A percentile compares a stretch with the other conserved stretches of the same genome.
These are phyloP conservation scores for Melanotaenia duboulayi DNA, from an alignment of 2,113 vertebrate genomes.

Conservation along the genomic window DNA sequence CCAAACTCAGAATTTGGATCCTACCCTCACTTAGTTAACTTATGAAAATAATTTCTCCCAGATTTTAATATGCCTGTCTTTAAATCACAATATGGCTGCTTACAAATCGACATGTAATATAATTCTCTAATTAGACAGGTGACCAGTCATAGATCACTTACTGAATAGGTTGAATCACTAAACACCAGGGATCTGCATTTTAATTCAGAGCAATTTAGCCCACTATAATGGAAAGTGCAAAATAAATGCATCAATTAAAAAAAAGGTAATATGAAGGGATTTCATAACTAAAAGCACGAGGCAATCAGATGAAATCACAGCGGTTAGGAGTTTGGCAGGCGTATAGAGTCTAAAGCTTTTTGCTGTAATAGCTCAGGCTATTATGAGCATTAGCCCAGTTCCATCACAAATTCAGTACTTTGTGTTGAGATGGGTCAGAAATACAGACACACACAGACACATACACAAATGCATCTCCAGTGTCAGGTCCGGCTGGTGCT, in stretches of 20 bases:
- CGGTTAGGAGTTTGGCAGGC: slow-evolving; percentile 69
- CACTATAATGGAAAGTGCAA: slow-evolving; percentile 60
- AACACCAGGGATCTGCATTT: slow-evolving; percentile 57
- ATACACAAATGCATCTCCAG: slow-evolving; percentile 40
- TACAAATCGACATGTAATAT: slow-evolving; percentile 29
- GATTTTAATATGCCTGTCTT: slow-evolving; percentile 25
- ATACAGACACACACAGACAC: slow-evolving; percentile 49
- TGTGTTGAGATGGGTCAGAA: slow-evolving; percentile 59
- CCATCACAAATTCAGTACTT: slow-evolving; percentile 65
- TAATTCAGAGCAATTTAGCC: slow-evolving; percentile 70
- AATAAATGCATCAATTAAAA: slow-evolving; percentile 70
- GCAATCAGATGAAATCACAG: slow-evolving; percentile 71
- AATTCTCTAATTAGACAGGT: slow-evolving; percentile 57
- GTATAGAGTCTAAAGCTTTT: slow-evolving; percentile 71
- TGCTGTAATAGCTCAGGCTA: slow-evolving; percentile 72
- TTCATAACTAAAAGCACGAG: slow-evolving; percentile 74
- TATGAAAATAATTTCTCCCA: slow-evolving; percentile 17
- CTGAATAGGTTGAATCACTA: slow-evolving; percentile 70
- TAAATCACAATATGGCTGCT: slow-evolving; percentile 25
- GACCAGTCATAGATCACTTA: slow-evolving; percentile 57
- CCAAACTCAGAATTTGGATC: slow-evolving; percentile 8
- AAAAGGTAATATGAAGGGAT: slow-evolving; percentile 56
- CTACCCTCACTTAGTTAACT: slow-evolving; percentile 3
- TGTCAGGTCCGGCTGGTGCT: slow-evolving; percentile 64
- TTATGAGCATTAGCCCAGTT: slow-evolving; percentile 80